These are phyloP conservation scores for Lepisosteus oculatus DNA, from an alignment of 2,113 vertebrate genomes.

Conservation along the genomic window DNA sequence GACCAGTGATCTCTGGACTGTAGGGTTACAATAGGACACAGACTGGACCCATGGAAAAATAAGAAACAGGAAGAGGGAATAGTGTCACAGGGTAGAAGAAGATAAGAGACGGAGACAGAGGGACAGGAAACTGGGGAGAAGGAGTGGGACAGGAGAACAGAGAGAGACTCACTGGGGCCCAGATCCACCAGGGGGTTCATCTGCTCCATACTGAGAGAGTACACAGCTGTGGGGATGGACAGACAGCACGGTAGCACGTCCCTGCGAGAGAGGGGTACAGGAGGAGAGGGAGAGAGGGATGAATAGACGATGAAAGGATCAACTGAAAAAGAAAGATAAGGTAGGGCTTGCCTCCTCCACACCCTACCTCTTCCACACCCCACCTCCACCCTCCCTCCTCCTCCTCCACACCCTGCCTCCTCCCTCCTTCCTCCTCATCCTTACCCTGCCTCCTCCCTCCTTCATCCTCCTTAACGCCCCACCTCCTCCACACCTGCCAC, in stretches of 20 bases:
- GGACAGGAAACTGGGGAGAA: not conserved
- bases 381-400: too few species aligned
- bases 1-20: too few species aligned
- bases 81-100: not conserved
- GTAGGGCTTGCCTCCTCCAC: too few species aligned
- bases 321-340: not conserved
- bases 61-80: not conserved
- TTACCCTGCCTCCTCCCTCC: too few species aligned
- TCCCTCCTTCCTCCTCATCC: too few species aligned
- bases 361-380: too few species aligned
- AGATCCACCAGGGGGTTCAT: conserved; percentile 40
- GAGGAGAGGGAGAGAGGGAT: not conserved
- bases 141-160: not conserved
- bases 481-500: too few species aligned
- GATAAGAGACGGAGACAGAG: not conserved
- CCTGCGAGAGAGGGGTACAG: conserved; percentile 46
- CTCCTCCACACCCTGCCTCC: too few species aligned
- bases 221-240: conserved; percentile 54
- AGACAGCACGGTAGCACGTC: conserved; percentile 72
- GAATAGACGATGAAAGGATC: not conserved
- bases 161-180: conserved; percentile 51
- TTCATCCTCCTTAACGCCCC: too few species aligned
- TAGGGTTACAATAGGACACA: too few species aligned
- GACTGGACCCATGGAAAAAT: too few species aligned
- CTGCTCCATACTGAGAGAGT: conserved; percentile 21